Evolutionary conservation across 2,888 invertebrate species (phyloP), one percentile per base, ranked within the genome.

Genomic region (Fragum sueziense): DNA sequence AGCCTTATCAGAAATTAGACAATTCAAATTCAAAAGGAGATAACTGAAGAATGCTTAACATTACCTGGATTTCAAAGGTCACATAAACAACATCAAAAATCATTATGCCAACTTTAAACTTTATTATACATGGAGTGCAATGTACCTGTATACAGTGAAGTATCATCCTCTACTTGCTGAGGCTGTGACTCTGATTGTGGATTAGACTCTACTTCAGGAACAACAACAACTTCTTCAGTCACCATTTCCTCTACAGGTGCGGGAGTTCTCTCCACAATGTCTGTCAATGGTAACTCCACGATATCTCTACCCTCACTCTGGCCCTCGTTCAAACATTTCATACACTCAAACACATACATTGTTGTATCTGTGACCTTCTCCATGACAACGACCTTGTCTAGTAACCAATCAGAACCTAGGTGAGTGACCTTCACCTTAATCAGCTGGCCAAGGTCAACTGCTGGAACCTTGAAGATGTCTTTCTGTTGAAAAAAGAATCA

Each of bases 381-480:
- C 80, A 84, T 87, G 54, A 91, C 80, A 25, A 87, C 70, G 20
- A 91, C 85, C 79, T 86, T 87, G n/a, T 90, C 88, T 69, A 89
- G 82, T 77, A 85, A 86, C 91, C 91, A 91, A 54, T 89, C 91
- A 41, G 91, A 86, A 17, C 88, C 88, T 75, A 91, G 89, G 82
- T 92, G 92, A 20, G 87, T 88, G 54, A 93, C 85, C 62, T 85
- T 85, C 52, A 93, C 86, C 76, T 89, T 87, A 33, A 41, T 81
- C 37, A 92, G 78, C 41, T 86, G 76, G 3, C 89, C 91, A 69
- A 92, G 82, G 72, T 88, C 87, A 67, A 92, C 90, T 22, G 91
- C 90, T 79, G 90, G 89, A 41, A 92, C 61, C 34, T 87, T 84
- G 83, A 91, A 92, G 52, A 88, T 52, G 70, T 91, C 91, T 59